A percentile compares a stretch with the other conserved stretches of the same genome.
phyloP scores from a whole-genome alignment of 2,888 invertebrate species.

The Lasioglossum villosulum region DNA sequence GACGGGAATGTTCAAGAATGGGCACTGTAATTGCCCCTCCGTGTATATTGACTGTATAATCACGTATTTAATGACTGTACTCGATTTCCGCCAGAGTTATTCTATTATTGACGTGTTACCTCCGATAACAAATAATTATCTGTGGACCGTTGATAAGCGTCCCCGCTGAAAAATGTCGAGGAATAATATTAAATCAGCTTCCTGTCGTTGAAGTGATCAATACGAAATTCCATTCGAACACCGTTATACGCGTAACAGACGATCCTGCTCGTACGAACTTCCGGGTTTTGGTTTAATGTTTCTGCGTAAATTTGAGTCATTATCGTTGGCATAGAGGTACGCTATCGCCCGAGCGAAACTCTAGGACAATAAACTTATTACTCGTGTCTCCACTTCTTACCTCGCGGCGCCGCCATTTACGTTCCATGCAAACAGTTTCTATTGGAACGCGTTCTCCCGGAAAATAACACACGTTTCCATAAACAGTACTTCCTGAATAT shows the following conservation, averaged over 20 bases:
- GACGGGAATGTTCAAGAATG: no score
- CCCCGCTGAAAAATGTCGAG: background rate
- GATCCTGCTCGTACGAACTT: conserved; percentile 54
- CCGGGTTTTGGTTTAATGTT: conserved; percentile 42
- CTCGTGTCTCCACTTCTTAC: background rate
- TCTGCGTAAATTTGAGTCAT: conserved; percentile 60
- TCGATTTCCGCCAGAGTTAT: background rate
- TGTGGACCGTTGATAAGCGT: background rate
- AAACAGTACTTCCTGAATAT: conserved; percentile 72
- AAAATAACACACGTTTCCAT: conserved; percentile 72
- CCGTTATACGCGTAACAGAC: conserved; percentile 45
- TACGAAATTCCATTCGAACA: conserved; percentile 51
- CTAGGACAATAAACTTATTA: conserved; percentile 45
- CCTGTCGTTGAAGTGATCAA: conserved; percentile 44
- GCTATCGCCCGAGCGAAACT: conserved; percentile 19
- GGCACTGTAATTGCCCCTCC: no score
- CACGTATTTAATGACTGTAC: background rate
- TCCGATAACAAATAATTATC: background rate
- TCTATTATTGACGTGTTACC: background rate
- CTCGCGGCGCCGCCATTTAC: conserved; percentile 2
- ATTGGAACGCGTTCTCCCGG: conserved; percentile 74
- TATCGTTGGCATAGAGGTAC: conserved; percentile 47
- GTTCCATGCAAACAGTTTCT: conserved; percentile 70
- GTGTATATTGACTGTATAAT: no score
- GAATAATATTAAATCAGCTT: background rate